phyloP scores from a whole-genome alignment of 2,797 vertebrate genomes.

The Melanotaenia maccullochi region DNA sequence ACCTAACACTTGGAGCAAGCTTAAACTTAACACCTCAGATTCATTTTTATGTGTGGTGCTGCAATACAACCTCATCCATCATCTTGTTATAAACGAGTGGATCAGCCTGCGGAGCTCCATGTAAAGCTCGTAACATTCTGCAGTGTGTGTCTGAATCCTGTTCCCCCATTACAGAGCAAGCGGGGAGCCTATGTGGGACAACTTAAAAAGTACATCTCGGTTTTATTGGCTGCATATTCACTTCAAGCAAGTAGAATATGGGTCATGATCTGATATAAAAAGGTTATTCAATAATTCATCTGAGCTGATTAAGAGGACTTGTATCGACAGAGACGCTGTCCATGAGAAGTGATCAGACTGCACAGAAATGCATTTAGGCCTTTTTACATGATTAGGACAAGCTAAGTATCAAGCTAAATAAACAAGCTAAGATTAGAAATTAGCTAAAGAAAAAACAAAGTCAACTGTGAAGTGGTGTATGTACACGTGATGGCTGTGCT shows the following conservation, averaged over 20 bases:
- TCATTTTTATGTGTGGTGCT: conserved; percentile 5
- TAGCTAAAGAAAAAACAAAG: conserved; percentile 4
- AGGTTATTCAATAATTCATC: conserved; percentile 79
- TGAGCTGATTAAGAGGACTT: conserved; percentile 72
- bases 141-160: conserved; percentile 34
- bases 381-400: conserved; percentile 55
- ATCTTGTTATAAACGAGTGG: conserved; percentile 26
- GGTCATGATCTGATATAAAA: conserved; percentile 81
- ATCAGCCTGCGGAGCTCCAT: conserved; percentile 30
- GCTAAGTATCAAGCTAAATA: conserved; percentile 32
- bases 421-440: neutral
- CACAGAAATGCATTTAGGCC: conserved; percentile 40
- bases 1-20: conserved; percentile 2
- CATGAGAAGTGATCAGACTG: conserved; percentile 31
- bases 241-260: conserved; percentile 72
- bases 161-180: conserved; percentile 27
- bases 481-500: conserved; percentile 31
- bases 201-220: conserved; percentile 67
- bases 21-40: conserved; percentile 4
- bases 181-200: conserved; percentile 56
- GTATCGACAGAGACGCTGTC: conserved; percentile 61
- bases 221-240: conserved; percentile 71
- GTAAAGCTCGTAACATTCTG: conserved; percentile 25
- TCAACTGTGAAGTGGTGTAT: neutral
- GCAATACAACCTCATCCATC: conserved; percentile 22